Conservation (phyloP, 2,113 vertebrate genomes). For the Donacobius atricapilla region DNA sequence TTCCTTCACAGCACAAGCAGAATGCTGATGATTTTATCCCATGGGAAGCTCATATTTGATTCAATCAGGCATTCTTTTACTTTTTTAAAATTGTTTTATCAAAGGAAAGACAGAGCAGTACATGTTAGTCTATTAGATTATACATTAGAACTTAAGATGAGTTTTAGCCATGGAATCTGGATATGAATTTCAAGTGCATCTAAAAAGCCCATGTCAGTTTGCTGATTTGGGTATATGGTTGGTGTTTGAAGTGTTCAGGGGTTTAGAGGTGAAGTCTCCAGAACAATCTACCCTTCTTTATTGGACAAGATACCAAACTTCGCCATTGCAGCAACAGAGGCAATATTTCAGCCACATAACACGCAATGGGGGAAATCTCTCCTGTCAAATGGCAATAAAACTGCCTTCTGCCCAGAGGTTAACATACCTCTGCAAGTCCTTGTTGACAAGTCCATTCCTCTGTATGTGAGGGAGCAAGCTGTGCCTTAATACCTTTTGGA, state of each 20-base stretch:
- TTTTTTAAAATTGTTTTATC: conserved; percentile 6
- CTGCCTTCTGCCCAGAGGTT: background rate
- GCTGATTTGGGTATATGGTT: background rate
- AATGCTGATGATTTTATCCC: conserved; percentile 57
- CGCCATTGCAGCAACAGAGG: background rate
- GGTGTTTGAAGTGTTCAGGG: background rate
- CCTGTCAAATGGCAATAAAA: background rate
- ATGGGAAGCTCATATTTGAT: conserved; percentile 51
- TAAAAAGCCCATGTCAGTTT: background rate
- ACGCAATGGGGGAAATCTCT: background rate
- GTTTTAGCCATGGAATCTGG: background rate
- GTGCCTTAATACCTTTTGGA: background rate
- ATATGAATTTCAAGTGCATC: conserved; percentile 15
- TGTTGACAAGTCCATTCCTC: background rate
- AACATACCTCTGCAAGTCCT: background rate
- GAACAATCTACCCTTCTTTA: background rate
- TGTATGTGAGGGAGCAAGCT: background rate
- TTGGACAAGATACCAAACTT: background rate
- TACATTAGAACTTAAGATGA: background rate
- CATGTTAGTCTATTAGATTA: conserved; percentile 19
- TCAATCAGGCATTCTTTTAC: conserved; percentile 48
- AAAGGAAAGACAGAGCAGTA: conserved; percentile 31
- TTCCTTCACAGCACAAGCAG: conserved; percentile 48
- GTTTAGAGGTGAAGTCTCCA: background rate
- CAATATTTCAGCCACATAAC: background rate